Evolutionary conservation across 1,140 invertebrate genomes (phyloP).

Genomic region (Drosophila sturtevanti): DNA sequence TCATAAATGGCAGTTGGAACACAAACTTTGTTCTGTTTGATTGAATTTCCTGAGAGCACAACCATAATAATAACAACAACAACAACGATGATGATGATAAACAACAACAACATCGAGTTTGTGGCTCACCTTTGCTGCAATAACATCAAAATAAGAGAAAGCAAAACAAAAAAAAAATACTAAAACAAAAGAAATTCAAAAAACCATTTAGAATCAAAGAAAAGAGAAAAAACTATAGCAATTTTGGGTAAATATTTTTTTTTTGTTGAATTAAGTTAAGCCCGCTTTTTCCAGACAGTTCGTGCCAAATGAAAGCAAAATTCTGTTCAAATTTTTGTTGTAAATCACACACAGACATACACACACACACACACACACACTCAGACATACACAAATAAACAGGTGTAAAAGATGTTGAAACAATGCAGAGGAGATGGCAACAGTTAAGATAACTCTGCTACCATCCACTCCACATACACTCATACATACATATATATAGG

Average conservation of each 20-base stretch:
- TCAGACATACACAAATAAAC: too few species aligned
- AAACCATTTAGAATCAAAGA: neutral
- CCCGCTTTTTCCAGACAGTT: constrained; percentile 64
- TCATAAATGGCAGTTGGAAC: constrained; percentile 25
- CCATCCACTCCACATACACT: neutral
- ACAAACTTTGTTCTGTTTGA: constrained; percentile 27
- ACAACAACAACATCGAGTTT: constrained; percentile 19
- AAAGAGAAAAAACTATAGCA: neutral
- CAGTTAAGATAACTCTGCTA: neutral
- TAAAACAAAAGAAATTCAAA: constrained; percentile 4
- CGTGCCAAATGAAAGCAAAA: constrained; percentile 70
- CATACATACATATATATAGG: neutral
- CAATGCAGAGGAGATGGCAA: constrained; percentile 1
- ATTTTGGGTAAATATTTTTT: constrained; percentile 32
- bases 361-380: neutral
- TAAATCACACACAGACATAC: constrained; percentile 38
- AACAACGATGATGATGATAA: constrained; percentile 11
- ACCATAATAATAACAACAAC: too few species aligned
- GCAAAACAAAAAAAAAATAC: neutral
- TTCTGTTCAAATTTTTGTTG: constrained; percentile 72
- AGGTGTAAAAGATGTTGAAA: constrained; percentile 17
- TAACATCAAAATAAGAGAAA: neutral
- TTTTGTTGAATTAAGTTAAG: constrained; percentile 56
- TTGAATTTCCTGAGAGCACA: constrained; percentile 27
- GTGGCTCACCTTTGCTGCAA: constrained; percentile 17